Evolutionary conservation across 2,113 vertebrate species (phyloP).

Genomic region (Spilogale gracilis): DNA sequence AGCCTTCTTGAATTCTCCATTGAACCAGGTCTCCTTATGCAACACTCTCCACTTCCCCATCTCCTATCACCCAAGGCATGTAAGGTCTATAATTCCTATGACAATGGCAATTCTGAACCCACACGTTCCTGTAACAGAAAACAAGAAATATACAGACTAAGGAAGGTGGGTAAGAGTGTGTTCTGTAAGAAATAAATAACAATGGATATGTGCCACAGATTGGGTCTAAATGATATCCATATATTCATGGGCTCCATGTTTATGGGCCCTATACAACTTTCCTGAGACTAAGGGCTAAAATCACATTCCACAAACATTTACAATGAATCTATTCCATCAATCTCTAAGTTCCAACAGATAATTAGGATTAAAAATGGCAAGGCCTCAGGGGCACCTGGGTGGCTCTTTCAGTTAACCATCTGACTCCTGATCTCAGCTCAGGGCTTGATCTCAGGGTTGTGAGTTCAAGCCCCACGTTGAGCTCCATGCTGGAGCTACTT

Average conservation of each 20-base stretch:
- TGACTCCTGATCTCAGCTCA: background rate
- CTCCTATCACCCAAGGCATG: background rate
- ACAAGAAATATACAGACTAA: background rate
- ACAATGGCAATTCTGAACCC: background rate
- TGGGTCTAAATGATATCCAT: background rate
- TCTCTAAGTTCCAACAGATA: conserved; percentile 5
- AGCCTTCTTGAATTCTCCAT: background rate
- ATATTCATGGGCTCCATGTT: background rate
- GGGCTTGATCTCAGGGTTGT: background rate
- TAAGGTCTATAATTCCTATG: background rate
- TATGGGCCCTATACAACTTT: background rate
- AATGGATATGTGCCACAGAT: background rate
- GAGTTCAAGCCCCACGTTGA: background rate
- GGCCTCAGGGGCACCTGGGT: background rate
- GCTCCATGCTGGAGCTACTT: background rate
- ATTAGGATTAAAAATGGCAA: background rate
- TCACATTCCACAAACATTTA: background rate
- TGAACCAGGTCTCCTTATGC: background rate
- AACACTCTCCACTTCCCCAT: background rate
- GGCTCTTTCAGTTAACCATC: background rate
- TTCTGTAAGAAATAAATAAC: background rate
- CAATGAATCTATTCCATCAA: background rate
- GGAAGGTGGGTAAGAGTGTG: background rate
- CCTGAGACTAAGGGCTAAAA: background rate
- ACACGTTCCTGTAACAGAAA: background rate